Base-by-base conservation (phyloP, 2,888 invertebrate species). In the Sisyra nigra region DNA sequence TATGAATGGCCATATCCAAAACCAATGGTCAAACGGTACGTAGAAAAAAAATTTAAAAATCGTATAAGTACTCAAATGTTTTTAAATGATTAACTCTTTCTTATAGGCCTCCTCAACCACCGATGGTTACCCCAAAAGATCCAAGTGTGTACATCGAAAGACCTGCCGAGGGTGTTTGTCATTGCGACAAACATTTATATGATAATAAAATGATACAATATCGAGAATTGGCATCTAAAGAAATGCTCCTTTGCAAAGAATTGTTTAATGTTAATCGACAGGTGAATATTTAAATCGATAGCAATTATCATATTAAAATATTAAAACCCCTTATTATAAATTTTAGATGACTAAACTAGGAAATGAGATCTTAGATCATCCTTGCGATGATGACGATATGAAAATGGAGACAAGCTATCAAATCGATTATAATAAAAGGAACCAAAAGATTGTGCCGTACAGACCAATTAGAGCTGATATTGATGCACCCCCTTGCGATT, bases 321-420 rank as follows among this genome's bases (percentile, higher is more conserved):
- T 33, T 33, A 33, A 33, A 33, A 33, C n/a, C 10, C 8, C 10
- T 10, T 30, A 13, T 37, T 18, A 15, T 18, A 15, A 45, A 44
- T 53, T 55, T 11, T 54, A 75, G 72, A 73, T 76, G 71, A 69
- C 71, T 8, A 63, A 68, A 46, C 65, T 75, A 11, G 68, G 69
- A 6, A 73, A 72, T 48, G 72, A 73, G 44, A 72, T 78, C 46
- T 53, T 79, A 46, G 76, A 78, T 46, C 74, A 74, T 51, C 72
- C 72, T 0, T 76, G 76, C 52, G 74, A 74, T 47, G 69, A 70
- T 33, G 64, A 70, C 8, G 74, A 78, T 48, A 66, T 68, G 40
- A 72, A 73, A 57, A 72, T 78, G 72, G 59, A 64, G 39, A 73
- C 72, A 1, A 69, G 76, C 56, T 77, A 75, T 52, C 69, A 72